Percentiles rank a stretch among this genome's conserved stretches.
Evolutionary conservation across 2,797 vertebrate genomes (phyloP).

Genomic region (Molossus molossus): DNA sequence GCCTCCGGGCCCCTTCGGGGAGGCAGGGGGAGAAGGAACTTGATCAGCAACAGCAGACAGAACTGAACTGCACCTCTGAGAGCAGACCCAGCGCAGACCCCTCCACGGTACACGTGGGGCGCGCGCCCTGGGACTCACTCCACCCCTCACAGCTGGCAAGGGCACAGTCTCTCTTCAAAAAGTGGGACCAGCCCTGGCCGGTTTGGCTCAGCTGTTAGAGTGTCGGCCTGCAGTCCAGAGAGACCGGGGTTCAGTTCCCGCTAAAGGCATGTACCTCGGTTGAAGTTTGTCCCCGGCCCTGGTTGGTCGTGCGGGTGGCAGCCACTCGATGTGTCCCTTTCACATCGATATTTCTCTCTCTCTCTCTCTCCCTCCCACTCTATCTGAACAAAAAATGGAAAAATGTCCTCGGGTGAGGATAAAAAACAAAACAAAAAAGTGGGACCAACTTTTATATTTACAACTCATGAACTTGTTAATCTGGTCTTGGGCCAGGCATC

Average conservation of each 20-base stretch:
- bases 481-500: neutral
- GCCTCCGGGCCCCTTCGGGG: neutral
- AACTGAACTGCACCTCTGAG: neutral
- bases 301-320: too few species aligned
- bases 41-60: neutral
- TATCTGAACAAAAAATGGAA: too few species aligned
- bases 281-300: too few species aligned
- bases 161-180: neutral
- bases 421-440: too few species aligned
- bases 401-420: too few species aligned
- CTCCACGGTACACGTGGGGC: rapidly evolving
- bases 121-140: neutral
- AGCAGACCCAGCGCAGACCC: neutral
- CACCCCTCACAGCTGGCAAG: neutral
- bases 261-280: too few species aligned
- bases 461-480: neutral
- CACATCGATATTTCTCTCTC: too few species aligned
- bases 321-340: too few species aligned
- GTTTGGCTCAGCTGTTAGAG: too few species aligned
- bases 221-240: too few species aligned
- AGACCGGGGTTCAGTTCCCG: too few species aligned
- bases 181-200: neutral
- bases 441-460: neutral
- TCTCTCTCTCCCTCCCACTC: too few species aligned
- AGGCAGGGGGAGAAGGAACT: neutral